A percentile compares a stretch with the other conserved stretches of the same genome.
These are phyloP conservation scores for Listronotus oregonensis DNA, from an alignment of 1,140 invertebrate genomes.

Conservation along the genomic window DNA sequence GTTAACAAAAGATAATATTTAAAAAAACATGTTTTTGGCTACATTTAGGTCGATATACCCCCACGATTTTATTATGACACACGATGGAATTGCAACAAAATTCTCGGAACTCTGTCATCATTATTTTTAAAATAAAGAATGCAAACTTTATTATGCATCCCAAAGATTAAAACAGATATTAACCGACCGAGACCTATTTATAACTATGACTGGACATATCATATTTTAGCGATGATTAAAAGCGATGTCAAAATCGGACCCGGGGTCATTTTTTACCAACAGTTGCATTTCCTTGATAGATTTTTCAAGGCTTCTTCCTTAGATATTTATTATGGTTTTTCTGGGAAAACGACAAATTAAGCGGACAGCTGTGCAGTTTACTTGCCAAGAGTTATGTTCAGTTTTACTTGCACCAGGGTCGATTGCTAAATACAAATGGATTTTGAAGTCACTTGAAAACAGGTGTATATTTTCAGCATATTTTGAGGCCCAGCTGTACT, in stretches of 20 bases:
- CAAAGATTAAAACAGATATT: conserved; percentile 9
- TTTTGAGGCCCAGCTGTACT: background rate
- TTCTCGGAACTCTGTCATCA: background rate
- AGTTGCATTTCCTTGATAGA: conserved; percentile 20
- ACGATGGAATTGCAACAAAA: too few species aligned
- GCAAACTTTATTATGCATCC: background rate
- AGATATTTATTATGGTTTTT: conserved; percentile 22
- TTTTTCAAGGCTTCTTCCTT: conserved; percentile 23
- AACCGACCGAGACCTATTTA: conserved; percentile 17
- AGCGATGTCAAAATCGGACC: conserved; percentile 10
- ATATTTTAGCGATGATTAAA: conserved; percentile 15
- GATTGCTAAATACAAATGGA: background rate
- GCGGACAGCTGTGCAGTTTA: conserved; percentile 11
- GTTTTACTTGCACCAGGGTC: background rate
- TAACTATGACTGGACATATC: conserved; percentile 15
- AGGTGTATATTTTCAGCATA: too few species aligned
- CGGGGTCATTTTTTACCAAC: conserved; percentile 11
- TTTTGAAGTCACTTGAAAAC: too few species aligned
- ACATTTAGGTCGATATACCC: too few species aligned
- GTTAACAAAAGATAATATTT: too few species aligned
- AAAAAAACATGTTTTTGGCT: too few species aligned
- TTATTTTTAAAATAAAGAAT: conserved; percentile 12
- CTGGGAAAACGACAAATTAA: conserved; percentile 25
- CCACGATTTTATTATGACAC: too few species aligned
- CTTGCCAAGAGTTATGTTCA: conserved; percentile 10